Evolutionary conservation across 2,797 vertebrate species (phyloP).

Genomic region (Bucorvus abyssinicus): DNA sequence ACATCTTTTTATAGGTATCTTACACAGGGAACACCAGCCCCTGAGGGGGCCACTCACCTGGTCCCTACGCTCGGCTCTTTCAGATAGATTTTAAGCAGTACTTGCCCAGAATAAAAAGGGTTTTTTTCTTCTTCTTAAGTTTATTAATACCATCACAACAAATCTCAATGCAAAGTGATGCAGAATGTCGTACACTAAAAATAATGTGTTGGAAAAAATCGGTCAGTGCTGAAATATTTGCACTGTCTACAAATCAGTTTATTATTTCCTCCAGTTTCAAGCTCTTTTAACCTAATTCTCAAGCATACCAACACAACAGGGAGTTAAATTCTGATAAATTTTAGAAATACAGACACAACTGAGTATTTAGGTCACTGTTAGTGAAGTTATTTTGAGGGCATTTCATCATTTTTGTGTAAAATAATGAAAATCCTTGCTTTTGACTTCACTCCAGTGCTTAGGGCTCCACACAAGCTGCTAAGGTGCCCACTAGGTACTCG

Average conservation of each 20-base stretch:
- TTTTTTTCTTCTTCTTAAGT: background rate
- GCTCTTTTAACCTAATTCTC: slow-evolving; percentile 9
- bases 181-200: background rate
- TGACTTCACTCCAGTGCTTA: background rate
- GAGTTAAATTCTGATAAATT: slow-evolving; percentile 24
- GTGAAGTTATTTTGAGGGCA: slow-evolving; percentile 3
- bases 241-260: background rate
- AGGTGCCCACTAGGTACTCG: background rate
- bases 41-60: background rate
- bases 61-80: background rate
- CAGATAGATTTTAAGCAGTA: background rate
- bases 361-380: slow-evolving; percentile 17
- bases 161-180: slow-evolving; percentile 3
- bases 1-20: background rate
- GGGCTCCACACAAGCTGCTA: background rate
- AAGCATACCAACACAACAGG: background rate
- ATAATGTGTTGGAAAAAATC: background rate
- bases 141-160: background rate
- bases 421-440: background rate
- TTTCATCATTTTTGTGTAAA: background rate
- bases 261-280: background rate
- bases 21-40: background rate
- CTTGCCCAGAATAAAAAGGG: background rate
- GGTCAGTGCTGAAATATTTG: slow-evolving; percentile 2
- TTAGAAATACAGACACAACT: background rate